Evolutionary conservation across 2,888 invertebrate genomes (phyloP), one percentile per base, ranked within the genome.

Genomic region (Saturnia japonica): DNA sequence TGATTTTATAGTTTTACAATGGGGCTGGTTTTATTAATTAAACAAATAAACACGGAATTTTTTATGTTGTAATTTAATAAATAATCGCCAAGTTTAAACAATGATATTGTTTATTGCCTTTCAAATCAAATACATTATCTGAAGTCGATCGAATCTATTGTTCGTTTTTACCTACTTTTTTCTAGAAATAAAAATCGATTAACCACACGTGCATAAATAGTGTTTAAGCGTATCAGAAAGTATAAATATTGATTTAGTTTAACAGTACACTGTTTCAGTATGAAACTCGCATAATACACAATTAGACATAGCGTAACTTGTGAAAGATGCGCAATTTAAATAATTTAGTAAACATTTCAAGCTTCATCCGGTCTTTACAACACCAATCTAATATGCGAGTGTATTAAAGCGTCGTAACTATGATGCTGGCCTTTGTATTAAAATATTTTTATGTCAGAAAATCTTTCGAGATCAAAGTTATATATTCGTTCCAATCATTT

Each of bases 381-480:
- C 12, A 34, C 28, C 14, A 14, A 34, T 62, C 19, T 64, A 64
- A 64, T 40, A 40, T 62, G 22, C 62, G 62, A 62, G 9, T 34
- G 19, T 14, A n/a, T 40, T 28, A 62, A 2, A 64, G 40, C 34
- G 19, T 28, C 64, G 64, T 64, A 40, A 64, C 40, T 64, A 64
- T 19, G 34, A 40, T 64, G n/a, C 19, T 28, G 60, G 28, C 16
- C 60, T n/a, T 28, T 64, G 9, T 19, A 64, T 64, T 34, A n/a
- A 54, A 25, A 64, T 40, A 64, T 64, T 64, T 64, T 40, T 64
- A 64, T 40, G 40, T 11, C 7, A 25, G 57, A 25, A 57, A 25
- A 57, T 57, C 57, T 57, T 25, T 9, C 25, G 6, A 25, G 57
- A 86, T 88, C 84, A 69, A 64, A 34, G 51, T 22, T 47, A 62